Evolutionary conservation across 2,797 vertebrate species (phyloP).

Genomic region (Neomorphus geoffroyi): DNA sequence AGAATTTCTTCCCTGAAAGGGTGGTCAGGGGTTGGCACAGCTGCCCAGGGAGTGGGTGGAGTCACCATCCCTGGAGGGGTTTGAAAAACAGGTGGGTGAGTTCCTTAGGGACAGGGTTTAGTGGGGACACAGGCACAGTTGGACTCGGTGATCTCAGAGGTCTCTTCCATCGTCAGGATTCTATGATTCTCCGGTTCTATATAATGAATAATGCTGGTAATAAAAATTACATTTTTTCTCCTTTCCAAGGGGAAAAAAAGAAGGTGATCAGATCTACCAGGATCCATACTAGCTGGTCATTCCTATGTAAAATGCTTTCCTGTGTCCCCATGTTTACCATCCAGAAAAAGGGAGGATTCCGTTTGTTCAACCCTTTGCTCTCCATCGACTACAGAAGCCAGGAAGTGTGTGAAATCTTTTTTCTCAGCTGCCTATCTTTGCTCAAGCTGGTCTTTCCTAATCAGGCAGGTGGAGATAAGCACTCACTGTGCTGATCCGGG

Average conservation of each 20-base stretch:
- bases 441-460: not conserved
- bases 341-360: not conserved
- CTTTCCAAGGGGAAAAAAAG: not conserved
- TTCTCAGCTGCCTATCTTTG: not conserved
- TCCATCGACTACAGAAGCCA: not conserved
- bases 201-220: not conserved
- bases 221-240: not conserved
- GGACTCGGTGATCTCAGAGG: too few relatives aligned
- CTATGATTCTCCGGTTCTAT: too few relatives aligned
- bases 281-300: not conserved
- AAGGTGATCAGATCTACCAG: not conserved
- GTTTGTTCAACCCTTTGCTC: not conserved
- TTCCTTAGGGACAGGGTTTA: too few relatives aligned
- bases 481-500: not conserved
- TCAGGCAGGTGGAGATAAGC: not conserved
- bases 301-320: not conserved
- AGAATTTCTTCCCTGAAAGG: too few relatives aligned
- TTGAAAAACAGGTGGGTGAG: too few relatives aligned
- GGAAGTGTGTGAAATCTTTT: not conserved
- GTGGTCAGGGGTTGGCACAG: too few relatives aligned
- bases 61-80: too few relatives aligned
- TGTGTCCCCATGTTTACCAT: accelerated
- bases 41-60: too few relatives aligned
- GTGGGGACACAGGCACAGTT: too few relatives aligned
- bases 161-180: too few relatives aligned